Base-by-base conservation (phyloP, 1,140 invertebrate genomes). In the Cataglyphis hispanica region DNA sequence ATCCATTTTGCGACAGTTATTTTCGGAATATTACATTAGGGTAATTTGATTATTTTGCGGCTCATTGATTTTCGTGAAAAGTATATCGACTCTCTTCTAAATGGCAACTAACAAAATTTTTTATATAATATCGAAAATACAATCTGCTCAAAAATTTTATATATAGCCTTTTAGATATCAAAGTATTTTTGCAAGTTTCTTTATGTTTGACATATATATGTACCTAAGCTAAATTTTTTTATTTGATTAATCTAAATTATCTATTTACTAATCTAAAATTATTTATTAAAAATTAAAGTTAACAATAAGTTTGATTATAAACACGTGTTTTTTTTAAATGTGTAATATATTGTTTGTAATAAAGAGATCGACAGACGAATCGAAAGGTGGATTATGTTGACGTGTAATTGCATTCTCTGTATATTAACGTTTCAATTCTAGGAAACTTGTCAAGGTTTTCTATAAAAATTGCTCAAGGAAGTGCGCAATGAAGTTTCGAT, bases 401-500 rank as follows among this genome's bases (percentile, higher is more conserved):
- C 13, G 27, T 37, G 34, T 40, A 69, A 58, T 69, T 69, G 22
- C 43, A 56, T 69, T 69, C 46, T 40, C 50, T 13, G 31, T 67
- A 3, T 56, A 64, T 43, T 76, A 67, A 56, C 4, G 63, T 69
- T 69, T 34, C 34, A 37, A 69, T 80, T 56, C 46, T 27, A 56
- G 19, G 8, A 63, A 19, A 22, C 46, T 40, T 13, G 34, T 43
- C 75, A 78, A 69, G 63, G 64, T 50, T 80, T 13, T 19, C 63
- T 22, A 53, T 69, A 56, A 80, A 80, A 69, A 67, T 56, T 19
- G 10, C 34, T 78, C 13, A 27, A 78, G 64, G 64, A 80, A 80
- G 8, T 67, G 61, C 43, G 60, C 43, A 10, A 67, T 53, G n/a
- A 25, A 78, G n/a, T 78, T 78, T 78, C 43, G 43, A 67, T 78